Evolutionary conservation across 92 coral and sea anemone species (phyloP), one percentile per base, ranked within the genome.

Genomic region (Phenganax marumi): DNA sequence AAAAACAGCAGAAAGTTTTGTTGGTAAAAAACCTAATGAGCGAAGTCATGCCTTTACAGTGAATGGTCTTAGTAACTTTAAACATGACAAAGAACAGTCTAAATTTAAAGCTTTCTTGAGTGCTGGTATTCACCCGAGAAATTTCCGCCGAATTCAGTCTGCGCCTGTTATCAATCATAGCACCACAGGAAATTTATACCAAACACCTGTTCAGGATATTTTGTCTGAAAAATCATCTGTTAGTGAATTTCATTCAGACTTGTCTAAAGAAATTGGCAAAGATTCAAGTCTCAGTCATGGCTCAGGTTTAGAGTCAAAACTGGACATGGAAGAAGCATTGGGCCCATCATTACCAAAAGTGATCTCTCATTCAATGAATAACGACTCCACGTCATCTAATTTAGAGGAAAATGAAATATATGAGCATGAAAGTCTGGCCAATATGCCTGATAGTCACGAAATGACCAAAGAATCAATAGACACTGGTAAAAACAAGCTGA

Each of bases 41-140:
- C n/a, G 0, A 10, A 51, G 63, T 51, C 39, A 18, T 11, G 3
- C 43, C 16, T 19, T 33, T 22, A 1, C 8, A 54, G 12, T 39
- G 7, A 23, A 18, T 18, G 64, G 46, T 74, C 57, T 22, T 21
- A 25, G 0, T 52, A 22, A 74, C n/a, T 10, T 51, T 51, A 22
- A 39, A 52, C 33, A 77, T 56, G 23, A 56, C 13, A 77, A 52
- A 13, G 33, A 55, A 8, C 19, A 46, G 3, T 55, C 46, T 1
- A 77, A 77, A 60, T 52, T 21, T 50, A 60, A 60, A 21, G 68
- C 63, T 22, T 7, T 57, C 6, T 58, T 56, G 39, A 48, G 81
- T 13, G 64, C 51, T 22, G 60, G 22, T 24, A 56, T 77, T 60
- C 69, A 56, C 16, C 70, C 81, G 6, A 16, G 70, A 77, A 55